Evolutionary conservation across 2,113 vertebrate species (phyloP), one percentile per base, ranked within the genome.

Genomic region (Chamaetylas fuelleborni): DNA sequence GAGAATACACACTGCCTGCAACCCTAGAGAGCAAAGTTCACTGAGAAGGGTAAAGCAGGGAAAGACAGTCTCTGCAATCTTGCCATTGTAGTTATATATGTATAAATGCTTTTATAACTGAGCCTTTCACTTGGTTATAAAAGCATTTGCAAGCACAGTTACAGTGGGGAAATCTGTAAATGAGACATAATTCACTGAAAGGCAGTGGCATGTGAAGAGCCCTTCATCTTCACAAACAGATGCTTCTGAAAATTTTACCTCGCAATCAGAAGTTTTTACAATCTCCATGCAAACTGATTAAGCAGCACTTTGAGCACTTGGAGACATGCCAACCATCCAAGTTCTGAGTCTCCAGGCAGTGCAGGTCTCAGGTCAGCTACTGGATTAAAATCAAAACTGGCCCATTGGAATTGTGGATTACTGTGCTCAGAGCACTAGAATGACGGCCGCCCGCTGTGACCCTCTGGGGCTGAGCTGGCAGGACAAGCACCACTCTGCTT

Each of bases 181-280:
- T 62, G n/a, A 78, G 56, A 61, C 47, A 78, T 70, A 70, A 86
- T 86, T 78, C 64, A 70, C 47, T 78, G 84, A 70, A 86, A 78
- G 47, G 64, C 73, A 61, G 47, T 53, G 56, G 64, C 54, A 70
- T 70, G n/a, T 86, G 62, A 86, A 86, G 84, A 86, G 42, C n/a
- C 64, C 73, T 84, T 87, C 57, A 51, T 45, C 40, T 67, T 80
- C 42, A 81, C 50, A 80, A 88, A 65, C 60, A 89, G 60, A 84
- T 42, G 38, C 69, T 87, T 91, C 69, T 91, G 56, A 92, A 95
- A 91, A 84, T 84, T 70, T 24, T 69, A 84, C 67, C 51, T 71
- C 25, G 18, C 69, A 73, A 91, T 89, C 6, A 6, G 23, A 66
- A 87, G 42, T 48, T 91, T 86, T 95, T 78, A 70, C 34, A 77